A percentile compares a stretch with the other conserved stretches of the same genome.
Evolutionary conservation across 2,113 vertebrate species (phyloP).

Genomic region (human (Homo sapiens)): GRCh38 chr21:45226001-45226500

Average conservation of each 20-base stretch:
- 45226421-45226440: constrained; percentile 5
- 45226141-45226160: background rate
- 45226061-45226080: background rate
- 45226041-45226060: rapidly evolving
- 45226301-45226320: background rate
- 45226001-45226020: background rate
- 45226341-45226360: constrained; percentile 26
- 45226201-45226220: rapidly evolving
- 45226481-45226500: constrained; percentile 64
- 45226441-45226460: constrained; percentile 54
- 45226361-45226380: constrained; percentile 52
- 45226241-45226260: background rate
- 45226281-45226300: background rate
- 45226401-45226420: constrained; percentile 8
- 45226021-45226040: background rate
- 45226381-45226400: background rate
- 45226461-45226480: constrained; percentile 14
- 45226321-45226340: constrained; percentile 22
- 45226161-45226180: rapidly evolving
- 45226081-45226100: background rate
- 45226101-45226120: background rate
- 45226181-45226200: background rate
- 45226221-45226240: background rate
- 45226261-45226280: background rate
- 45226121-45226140: background rate